These are phyloP conservation scores for Pelusios castaneus DNA, from an alignment of 2,113 vertebrate species.

Conservation along the genomic window DNA sequence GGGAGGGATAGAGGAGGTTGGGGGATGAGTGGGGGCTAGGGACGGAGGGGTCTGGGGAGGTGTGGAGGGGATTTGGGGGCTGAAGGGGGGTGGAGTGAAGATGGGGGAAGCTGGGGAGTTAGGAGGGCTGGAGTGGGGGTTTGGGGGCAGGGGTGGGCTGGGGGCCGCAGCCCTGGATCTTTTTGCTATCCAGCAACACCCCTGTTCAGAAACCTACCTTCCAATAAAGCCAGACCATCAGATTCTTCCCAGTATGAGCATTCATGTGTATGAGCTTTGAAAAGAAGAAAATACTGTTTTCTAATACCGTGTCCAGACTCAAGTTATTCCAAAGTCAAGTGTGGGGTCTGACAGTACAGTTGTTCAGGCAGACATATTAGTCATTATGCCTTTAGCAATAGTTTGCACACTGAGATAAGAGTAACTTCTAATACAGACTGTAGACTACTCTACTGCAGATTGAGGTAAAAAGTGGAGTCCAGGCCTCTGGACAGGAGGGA, in stretches of 20 bases:
- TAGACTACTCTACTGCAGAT: not conserved
- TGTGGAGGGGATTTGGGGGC: too few species aligned
- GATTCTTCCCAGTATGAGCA: not conserved
- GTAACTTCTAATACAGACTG: not conserved
- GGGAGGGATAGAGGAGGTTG: too few species aligned
- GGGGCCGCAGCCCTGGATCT: too few species aligned
- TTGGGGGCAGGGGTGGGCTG: too few species aligned
- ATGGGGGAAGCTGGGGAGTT: too few species aligned
- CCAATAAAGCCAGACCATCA: not conserved
- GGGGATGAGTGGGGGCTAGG: too few species aligned
- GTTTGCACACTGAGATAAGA: rapidly evolving
- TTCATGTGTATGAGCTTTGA: not conserved
- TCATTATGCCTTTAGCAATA: not conserved
- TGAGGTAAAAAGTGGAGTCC: not conserved
- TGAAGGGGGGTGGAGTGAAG: too few species aligned
- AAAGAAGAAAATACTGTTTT: not conserved
- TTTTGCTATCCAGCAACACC: too few species aligned
- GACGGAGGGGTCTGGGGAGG: too few species aligned
- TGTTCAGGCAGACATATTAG: rapidly evolving
- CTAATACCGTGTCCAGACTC: not conserved
- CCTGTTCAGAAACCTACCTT: too few species aligned
- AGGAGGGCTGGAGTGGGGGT: too few species aligned
- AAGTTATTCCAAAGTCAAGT: not conserved
- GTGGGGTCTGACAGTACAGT: not conserved
- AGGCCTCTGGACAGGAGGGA: not conserved